Evolutionary conservation across 35 echinoderm and acorn worm species (phyloP), one percentile per base, ranked within the genome.

Genomic region (Ophiothrix spiculata): DNA sequence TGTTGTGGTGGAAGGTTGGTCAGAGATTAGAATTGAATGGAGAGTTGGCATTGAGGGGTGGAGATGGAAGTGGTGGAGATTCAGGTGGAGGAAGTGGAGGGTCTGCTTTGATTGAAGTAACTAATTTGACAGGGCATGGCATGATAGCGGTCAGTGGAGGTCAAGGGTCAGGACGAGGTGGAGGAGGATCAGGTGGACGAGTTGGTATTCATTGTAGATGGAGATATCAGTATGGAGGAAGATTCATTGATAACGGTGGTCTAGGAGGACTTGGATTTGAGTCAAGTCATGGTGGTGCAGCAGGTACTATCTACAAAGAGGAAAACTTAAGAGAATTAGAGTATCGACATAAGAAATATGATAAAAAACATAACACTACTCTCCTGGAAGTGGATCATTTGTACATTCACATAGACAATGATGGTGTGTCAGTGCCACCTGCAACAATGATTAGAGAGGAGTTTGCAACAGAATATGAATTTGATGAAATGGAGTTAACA

Each of bases 91-190:
- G 94, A 11, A 92, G 90, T 82, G 94, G 94, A 73, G 94, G 94
- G 12, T 74, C 83, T 82, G 64, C 90, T 1, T 78, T 91, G 37
- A 81, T 96, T 37, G 86, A 92, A 82, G 35, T 83, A 38, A 91
- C 90, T 37, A 96, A 96, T 56, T 86, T 96, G 77, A 96, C 93
- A 14, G 93, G 93, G 17, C 93, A 96, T 91, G 93, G 93, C 56
- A 39, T 86, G 14, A 96, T 96, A 77, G 89, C 79, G 40, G 83
- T 91, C 19, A 89, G 64, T 74, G 93, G 93, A 39, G 93, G 93
- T 19, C 33, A 88, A 40, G 89, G 93, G 38, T 39, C 40, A 86
- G 93, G 81, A 10, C 76, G 64, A 32, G 93, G 93, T 56, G 93
- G 93, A 32, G 93, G 93, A 80, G 93, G 93, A 79, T 90, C 93